Evolutionary conservation across 2,797 vertebrate genomes (phyloP), one percentile per base, ranked within the genome.

Genomic region (Chrysocyon brachyurus): DNA sequence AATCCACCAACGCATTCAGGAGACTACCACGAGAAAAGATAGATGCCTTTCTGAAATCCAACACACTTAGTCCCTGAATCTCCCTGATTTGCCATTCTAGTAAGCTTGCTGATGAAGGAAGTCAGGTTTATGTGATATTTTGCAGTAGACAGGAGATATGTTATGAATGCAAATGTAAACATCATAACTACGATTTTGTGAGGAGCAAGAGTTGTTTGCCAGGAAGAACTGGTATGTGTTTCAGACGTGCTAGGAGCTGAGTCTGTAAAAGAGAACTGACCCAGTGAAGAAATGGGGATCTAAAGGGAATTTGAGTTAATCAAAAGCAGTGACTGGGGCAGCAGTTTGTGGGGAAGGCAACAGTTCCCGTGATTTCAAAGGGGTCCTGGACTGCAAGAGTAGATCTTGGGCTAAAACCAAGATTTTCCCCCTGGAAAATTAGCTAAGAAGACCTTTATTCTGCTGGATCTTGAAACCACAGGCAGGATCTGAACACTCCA

Each of bases 141-240:
- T 85, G 54, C 24, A 72, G 75, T 46, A 75, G 70, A 81, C 21
- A 77, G 22, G 49, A 57, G 73, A 54, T 70, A 63, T 40, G 21
- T 72, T 33, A 59, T 70, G 64, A 92, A 82, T 79, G 59, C 72
- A 78, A 85, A 73, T 86, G 56, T 92, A 94, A 78, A 87, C 33
- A 79, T 57, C 19, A 3, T 52, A 85, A 77, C 64, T 59, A 61
- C 19, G 9, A 1, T 85, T 96, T 70, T 90, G 52, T 87, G 66
- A 88, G 82, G 57, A 92, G 68, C 40, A 22, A n/a, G 52, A 31
- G 11, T 21, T 73, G 12, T 40, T 57, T 91, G 87, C 33, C n/a
- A 46, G 95, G n/a, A 77, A 94, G 81, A 88, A 88, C 11, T 63
- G 59, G 56, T 31, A 11, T n/a, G 33, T 61, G 52, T 59, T 46